Percentiles rank a stretch among this genome's conserved stretches.
Evolutionary conservation across 2,888 invertebrate genomes (phyloP).

Genomic region (Parascotia fuliginaria): DNA sequence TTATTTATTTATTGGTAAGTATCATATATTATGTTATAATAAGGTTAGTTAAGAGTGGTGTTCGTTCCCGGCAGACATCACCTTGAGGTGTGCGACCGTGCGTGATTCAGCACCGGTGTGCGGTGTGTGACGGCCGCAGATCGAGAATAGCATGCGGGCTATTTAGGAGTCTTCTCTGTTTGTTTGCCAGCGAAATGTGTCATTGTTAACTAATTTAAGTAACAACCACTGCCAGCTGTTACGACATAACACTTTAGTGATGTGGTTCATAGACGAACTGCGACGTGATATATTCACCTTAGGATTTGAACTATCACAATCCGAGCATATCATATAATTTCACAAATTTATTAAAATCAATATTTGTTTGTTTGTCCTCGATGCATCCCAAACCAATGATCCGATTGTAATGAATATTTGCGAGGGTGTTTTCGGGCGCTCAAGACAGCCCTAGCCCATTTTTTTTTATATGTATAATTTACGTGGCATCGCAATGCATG

Average conservation of each 20-base stretch:
- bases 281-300: conserved; percentile 56
- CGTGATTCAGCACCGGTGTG: conserved; percentile 79
- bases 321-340: background rate
- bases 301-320: conserved; percentile 10
- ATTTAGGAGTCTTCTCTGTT: conserved; percentile 82
- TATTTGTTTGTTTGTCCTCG: too few species aligned
- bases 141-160: conserved; percentile 82
- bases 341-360: too few species aligned
- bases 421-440: too few species aligned
- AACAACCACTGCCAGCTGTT: conserved; percentile 82
- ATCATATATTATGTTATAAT: conserved; percentile 31
- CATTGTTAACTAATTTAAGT: conserved; percentile 86
- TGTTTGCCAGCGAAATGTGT: conserved; percentile 86
- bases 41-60: conserved; percentile 35
- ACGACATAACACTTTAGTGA: conserved; percentile 67
- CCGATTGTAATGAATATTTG: too few species aligned
- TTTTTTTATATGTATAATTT: too few species aligned
- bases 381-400: too few species aligned
- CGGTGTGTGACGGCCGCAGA: conserved; percentile 75
- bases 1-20: conserved; percentile 1
- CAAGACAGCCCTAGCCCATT: too few species aligned
- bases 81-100: conserved; percentile 79
- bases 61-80: conserved; percentile 58
- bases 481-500: too few species aligned
- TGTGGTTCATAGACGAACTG: conserved; percentile 55